Base-by-base conservation (phyloP, 2,797 vertebrate genomes). In the Ceyx erithaca region DNA sequence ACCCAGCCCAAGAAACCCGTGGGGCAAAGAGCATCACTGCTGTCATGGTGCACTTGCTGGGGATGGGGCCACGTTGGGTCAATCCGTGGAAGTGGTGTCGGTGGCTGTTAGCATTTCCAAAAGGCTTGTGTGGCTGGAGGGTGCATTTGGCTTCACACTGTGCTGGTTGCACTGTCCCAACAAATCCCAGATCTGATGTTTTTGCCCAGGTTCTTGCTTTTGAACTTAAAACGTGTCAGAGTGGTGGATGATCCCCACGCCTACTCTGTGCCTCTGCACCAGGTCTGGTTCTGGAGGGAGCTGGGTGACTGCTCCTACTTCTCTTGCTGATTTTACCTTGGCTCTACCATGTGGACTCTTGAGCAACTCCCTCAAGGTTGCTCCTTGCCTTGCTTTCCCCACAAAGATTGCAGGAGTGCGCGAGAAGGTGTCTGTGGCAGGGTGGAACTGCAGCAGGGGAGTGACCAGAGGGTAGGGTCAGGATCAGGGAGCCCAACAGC, bases 41-140 rank as follows among this genome's bases (percentile, higher is more conserved):
- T 23, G 22, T 18, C 1, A 1, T 54, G 20, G 17, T 0, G 1
- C 6, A 0, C 46, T 55, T 2, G 0, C 6, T 25, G 33, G 12
- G 41, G 33, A 8, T 1, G 0, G 11, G 43, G 40, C 49, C 23
- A 0, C 2, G 4, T 28, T 4, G 8, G 31, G 33, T 7, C 2
- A 7, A 17, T 46, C 16, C 0, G 1, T 37, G 54, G 76, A 17
- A 30, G 40, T 1, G 4, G 3, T 41, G 14, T 46, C 3, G 6
- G 54, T 6, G 10, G 33, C 41, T 49, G 12, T 17, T 20, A 57
- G 25, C 41, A 43, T 70, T 69, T 73, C 48, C 51, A 15, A 30
- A 35, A 35, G 37, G 31, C 31, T 71, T 0, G 0, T 61, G 0
- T 2, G 14, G 19, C 62, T 72, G 51, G 52, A 91, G 17, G 13